Conservation (phyloP, 2,113 vertebrate species). For the Kobus ellipsiprymnus region DNA sequence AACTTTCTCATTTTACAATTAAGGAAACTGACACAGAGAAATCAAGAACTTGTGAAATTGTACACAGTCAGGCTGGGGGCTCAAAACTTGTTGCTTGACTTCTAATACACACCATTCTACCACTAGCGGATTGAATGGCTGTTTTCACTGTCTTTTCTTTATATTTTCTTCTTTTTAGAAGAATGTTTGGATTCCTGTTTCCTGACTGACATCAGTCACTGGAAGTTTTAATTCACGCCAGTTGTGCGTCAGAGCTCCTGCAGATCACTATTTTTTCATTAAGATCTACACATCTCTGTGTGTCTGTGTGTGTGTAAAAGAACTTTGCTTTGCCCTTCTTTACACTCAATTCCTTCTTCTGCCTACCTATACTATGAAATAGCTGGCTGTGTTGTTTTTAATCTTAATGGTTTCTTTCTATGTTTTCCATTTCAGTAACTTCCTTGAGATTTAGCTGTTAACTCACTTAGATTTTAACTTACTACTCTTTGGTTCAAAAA, state of each 20-base stretch:
- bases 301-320: not conserved
- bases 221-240: slow-evolving; percentile 1
- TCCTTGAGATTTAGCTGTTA: not conserved
- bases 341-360: not conserved
- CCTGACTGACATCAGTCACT: not conserved
- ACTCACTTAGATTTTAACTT: not conserved
- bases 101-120: not conserved
- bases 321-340: not conserved
- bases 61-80: not conserved
- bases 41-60: not conserved
- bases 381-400: not conserved
- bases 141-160: not conserved
- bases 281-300: not conserved
- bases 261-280: not conserved
- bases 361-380: not conserved
- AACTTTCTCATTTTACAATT: not conserved
- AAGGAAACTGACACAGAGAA: not conserved
- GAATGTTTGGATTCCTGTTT: not conserved
- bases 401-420: not conserved
- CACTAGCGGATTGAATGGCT: not conserved
- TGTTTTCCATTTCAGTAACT: not conserved
- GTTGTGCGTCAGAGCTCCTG: not conserved
- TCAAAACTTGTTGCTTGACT: not conserved
- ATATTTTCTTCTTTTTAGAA: not conserved
- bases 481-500: not conserved